Base-by-base conservation (phyloP, 2,888 invertebrate genomes). In the Cephus spinipes region DNA sequence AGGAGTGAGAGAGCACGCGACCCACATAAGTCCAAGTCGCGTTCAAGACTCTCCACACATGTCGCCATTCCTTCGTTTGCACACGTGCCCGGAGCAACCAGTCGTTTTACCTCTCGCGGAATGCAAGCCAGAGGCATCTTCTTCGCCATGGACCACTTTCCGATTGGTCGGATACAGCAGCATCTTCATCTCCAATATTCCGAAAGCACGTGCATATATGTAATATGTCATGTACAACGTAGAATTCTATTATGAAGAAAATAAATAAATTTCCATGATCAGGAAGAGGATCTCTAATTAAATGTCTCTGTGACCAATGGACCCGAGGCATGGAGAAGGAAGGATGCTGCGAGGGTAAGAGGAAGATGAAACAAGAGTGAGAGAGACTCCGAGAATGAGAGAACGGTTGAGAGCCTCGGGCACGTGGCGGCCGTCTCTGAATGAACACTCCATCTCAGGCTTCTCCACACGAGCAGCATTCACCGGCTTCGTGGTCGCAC, bases 381-480 rank as follows among this genome's bases (percentile, higher is more conserved):
- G 32, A 71, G 32, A 71, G 32, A 33, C 71, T 33, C 71, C 0
- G 31, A 33, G 71, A 71, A 71, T 32, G 71, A 71, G 71, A 71
- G 71, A 71, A 33, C 31, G 87, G 87, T 87, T 85, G 88, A 88
- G 89, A 88, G 89, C 88, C 89, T 86, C 87, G 88, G 89, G 89
- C 90, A 90, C 90, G 90, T 90, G 90, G 90, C 89, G 84, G 81
- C 87, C 84, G 83, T 90, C 88, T 88, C 55, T 90, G 90, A 90
- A 90, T 90, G 90, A 89, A 89, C 82, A 83, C 81, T 81, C 81
- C 83, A 81, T 79, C 81, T 31, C 75, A 81, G 75, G 77, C 76
- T 75, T 35, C 71, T 73, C 73, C 77, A 73, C 73, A 55, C 79
- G 82, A 81, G 82, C 82, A 77, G 81, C 85, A 85, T 87, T 86